Conservation (phyloP, 2,888 invertebrate genomes). For the Meiosimyza decipiens region DNA sequence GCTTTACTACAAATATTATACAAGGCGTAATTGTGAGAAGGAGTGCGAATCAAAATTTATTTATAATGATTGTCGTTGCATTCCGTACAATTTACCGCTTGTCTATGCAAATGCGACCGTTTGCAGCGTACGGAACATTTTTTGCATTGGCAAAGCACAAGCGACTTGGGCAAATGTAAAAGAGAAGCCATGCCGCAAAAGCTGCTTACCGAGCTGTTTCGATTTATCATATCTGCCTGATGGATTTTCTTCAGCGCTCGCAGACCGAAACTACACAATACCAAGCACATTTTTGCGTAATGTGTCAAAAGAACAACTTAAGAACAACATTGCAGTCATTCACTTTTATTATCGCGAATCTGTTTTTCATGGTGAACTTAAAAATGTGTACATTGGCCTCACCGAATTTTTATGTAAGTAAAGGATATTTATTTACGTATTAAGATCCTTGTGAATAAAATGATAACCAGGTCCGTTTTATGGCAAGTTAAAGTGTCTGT, state of each 20-base stretch:
- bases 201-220: constrained; percentile 77
- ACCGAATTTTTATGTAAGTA: constrained; percentile 85
- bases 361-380: constrained; percentile 77
- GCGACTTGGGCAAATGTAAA: constrained; percentile 24
- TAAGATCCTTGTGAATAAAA: too few species aligned
- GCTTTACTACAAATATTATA: constrained; percentile 70
- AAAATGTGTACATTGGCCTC: constrained; percentile 82
- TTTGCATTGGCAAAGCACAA: constrained; percentile 46
- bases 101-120: constrained; percentile 75
- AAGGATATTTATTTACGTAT: not conserved
- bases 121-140: constrained; percentile 65
- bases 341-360: constrained; percentile 80
- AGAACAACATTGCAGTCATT: constrained; percentile 76
- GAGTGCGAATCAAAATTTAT: constrained; percentile 70
- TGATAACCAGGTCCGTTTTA: too few species aligned
- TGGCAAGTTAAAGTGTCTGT: too few species aligned
- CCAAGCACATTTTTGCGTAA: constrained; percentile 49
- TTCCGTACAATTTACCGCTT: constrained; percentile 64
- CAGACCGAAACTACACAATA: constrained; percentile 50
- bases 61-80: constrained; percentile 52
- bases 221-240: constrained; percentile 76
- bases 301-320: constrained; percentile 51
- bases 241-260: constrained; percentile 70
- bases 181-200: constrained; percentile 58
- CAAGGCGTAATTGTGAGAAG: constrained; percentile 65